phyloP scores from a whole-genome alignment of 1,140 invertebrate genomes.

The Lineus longissimus region DNA sequence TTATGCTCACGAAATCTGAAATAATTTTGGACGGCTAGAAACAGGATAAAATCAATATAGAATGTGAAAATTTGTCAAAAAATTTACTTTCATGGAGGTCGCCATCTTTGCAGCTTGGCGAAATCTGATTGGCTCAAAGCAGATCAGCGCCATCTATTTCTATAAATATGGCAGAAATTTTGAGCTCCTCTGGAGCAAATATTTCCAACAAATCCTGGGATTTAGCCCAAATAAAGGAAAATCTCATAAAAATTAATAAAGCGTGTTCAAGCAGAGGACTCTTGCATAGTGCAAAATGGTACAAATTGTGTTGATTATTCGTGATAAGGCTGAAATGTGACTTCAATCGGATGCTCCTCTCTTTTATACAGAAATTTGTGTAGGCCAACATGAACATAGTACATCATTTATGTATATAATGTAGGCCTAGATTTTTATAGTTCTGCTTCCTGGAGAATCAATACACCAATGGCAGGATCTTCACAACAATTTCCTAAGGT shows the following conservation, averaged over 20 bases:
- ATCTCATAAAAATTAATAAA: conserved; percentile 64
- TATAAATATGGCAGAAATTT: conserved; percentile 34
- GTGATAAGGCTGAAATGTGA: background rate
- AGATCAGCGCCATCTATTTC: too few relatives aligned
- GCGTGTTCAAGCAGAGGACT: conserved; percentile 70
- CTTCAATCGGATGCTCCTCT: background rate
- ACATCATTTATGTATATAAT: too few relatives aligned
- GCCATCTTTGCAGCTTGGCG: too few relatives aligned
- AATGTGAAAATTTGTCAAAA: too few relatives aligned
- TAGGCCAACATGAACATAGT: background rate
- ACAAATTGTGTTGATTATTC: conserved; percentile 17
- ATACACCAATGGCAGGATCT: too few relatives aligned
- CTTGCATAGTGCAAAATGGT: conserved; percentile 73
- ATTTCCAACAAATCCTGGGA: conserved; percentile 21
- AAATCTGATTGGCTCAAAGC: too few relatives aligned
- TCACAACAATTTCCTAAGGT: background rate
- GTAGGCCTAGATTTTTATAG: too few relatives aligned
- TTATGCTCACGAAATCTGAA: too few relatives aligned
- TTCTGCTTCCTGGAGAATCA: too few relatives aligned
- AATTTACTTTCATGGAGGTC: too few relatives aligned
- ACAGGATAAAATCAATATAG: too few relatives aligned
- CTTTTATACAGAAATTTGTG: background rate
- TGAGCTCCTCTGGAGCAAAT: conserved; percentile 9
- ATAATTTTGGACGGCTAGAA: too few relatives aligned
- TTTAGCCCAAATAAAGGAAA: conserved; percentile 59